Percentiles rank a stretch among this genome's conserved stretches.
Conservation (phyloP, 2,888 invertebrate genomes). For the Tenthredo notha region DNA sequence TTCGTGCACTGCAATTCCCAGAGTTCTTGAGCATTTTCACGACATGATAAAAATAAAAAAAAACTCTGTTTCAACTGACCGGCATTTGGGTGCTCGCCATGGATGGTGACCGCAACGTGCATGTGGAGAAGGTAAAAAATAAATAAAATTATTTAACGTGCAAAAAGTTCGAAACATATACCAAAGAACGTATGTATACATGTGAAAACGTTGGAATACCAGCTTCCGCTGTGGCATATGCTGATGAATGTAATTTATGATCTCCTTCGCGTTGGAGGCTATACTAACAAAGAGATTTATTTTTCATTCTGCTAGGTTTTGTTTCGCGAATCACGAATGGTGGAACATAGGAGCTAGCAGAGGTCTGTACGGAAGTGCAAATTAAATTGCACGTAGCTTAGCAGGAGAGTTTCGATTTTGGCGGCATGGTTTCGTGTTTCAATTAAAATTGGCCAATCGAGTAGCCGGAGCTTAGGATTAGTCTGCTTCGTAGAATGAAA, state of each 20-base stretch:
- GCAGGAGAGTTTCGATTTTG: not conserved
- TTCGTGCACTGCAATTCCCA: not conserved
- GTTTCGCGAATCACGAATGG: not conserved
- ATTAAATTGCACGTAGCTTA: not conserved
- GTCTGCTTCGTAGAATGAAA: not conserved
- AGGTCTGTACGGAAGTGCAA: not conserved
- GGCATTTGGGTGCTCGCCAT: conserved; percentile 30
- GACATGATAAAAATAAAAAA: not conserved
- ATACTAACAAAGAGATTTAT: not conserved
- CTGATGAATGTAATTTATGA: conserved; percentile 19
- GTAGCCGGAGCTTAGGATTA: not conserved
- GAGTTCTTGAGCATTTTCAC: conserved; percentile 15
- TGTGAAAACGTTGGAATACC: not conserved
- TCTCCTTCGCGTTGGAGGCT: not conserved
- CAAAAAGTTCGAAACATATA: conserved; percentile 19
- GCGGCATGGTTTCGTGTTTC: not conserved
- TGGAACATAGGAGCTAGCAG: not conserved
- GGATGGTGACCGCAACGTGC: conserved; percentile 28
- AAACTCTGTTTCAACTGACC: not conserved
- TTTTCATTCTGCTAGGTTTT: not conserved
- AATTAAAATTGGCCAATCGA: not conserved
- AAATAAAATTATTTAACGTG: not conserved
- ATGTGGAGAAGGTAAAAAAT: not conserved
- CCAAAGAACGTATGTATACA: not conserved
- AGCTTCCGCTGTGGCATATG: not conserved